A percentile compares a stretch with the other conserved stretches of the same genome.
These are phyloP conservation scores for Leptoteleia sp. DNA, from an alignment of 1,140 invertebrate genomes.

Conservation along the genomic window DNA sequence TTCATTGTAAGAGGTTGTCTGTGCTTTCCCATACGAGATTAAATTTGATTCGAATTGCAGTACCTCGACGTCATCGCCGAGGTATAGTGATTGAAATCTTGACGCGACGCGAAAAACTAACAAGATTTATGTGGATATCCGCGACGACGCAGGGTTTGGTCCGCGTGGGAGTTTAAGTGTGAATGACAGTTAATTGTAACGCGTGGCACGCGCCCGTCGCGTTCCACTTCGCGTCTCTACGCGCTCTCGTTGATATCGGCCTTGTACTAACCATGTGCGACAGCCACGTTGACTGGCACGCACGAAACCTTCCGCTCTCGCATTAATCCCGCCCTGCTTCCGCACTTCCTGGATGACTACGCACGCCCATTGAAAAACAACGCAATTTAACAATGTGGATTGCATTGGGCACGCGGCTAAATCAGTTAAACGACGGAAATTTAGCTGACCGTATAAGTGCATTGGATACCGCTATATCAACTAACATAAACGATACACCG, in stretches of 20 bases:
- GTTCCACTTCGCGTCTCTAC: slow-evolving; percentile 69
- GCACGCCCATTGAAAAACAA: slow-evolving; percentile 4
- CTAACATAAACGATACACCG: too few relatives aligned
- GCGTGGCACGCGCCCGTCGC: slow-evolving; percentile 72
- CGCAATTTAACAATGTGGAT: neutral
- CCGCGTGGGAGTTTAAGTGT: slow-evolving; percentile 70
- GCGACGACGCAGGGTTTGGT: slow-evolving; percentile 6
- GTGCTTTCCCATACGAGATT: too few relatives aligned
- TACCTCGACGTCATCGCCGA: too few relatives aligned
- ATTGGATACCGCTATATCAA: too few relatives aligned
- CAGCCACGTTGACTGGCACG: slow-evolving; percentile 63
- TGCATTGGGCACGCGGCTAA: too few relatives aligned
- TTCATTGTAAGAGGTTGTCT: too few relatives aligned
- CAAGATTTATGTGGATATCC: slow-evolving; percentile 25
- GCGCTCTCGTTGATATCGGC: slow-evolving; percentile 69
- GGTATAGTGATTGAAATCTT: neutral
- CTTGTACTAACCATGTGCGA: slow-evolving; percentile 64
- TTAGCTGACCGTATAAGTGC: too few relatives aligned
- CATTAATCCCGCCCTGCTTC: slow-evolving; percentile 45
- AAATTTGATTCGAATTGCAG: too few relatives aligned
- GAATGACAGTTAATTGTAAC: slow-evolving; percentile 76
- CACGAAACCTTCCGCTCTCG: slow-evolving; percentile 67
- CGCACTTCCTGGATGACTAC: slow-evolving; percentile 19
- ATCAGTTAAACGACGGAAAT: too few relatives aligned
- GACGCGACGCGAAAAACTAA: neutral